phyloP scores from a whole-genome alignment of 2,888 invertebrate species.

The Pammene aurita region DNA sequence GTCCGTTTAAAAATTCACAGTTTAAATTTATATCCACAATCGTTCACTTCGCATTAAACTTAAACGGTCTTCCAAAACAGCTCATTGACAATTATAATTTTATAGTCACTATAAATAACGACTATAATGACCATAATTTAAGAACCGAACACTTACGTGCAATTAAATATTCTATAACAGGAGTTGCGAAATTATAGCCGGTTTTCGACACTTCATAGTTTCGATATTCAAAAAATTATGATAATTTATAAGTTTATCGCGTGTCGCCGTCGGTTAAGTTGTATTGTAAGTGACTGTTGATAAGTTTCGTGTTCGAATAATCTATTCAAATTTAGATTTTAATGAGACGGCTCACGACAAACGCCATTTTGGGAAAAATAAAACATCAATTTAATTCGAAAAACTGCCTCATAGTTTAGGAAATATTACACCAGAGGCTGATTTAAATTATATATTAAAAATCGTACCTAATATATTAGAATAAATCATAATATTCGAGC shows the following conservation, averaged over 20 bases:
- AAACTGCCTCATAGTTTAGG: background rate
- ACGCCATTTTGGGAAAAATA: background rate
- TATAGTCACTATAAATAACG: conserved; percentile 48
- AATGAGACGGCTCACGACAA: background rate
- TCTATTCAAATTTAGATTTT: background rate
- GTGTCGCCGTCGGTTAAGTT: conserved; percentile 22
- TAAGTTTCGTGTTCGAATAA: background rate
- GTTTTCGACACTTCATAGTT: conserved; percentile 31
- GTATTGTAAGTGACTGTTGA: conserved; percentile 11
- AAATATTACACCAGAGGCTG: background rate
- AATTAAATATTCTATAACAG: conserved; percentile 42
- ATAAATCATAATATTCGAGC: too few relatives aligned
- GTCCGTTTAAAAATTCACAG: conserved; percentile 21
- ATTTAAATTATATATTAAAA: too few relatives aligned
- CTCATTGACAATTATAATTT: conserved; percentile 52
- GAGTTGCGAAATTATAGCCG: conserved; percentile 39
- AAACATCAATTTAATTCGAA: background rate
- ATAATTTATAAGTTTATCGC: conserved; percentile 35
- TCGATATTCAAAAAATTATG: conserved; percentile 36
- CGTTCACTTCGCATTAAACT: conserved; percentile 41
- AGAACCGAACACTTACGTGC: conserved; percentile 27
- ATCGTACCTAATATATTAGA: too few relatives aligned
- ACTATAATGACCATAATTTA: conserved; percentile 43
- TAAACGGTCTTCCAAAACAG: conserved; percentile 45
- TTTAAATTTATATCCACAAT: conserved; percentile 37